These are phyloP conservation scores for Theretra japonica DNA, from an alignment of 2,888 invertebrate genomes.

Conservation along the genomic window DNA sequence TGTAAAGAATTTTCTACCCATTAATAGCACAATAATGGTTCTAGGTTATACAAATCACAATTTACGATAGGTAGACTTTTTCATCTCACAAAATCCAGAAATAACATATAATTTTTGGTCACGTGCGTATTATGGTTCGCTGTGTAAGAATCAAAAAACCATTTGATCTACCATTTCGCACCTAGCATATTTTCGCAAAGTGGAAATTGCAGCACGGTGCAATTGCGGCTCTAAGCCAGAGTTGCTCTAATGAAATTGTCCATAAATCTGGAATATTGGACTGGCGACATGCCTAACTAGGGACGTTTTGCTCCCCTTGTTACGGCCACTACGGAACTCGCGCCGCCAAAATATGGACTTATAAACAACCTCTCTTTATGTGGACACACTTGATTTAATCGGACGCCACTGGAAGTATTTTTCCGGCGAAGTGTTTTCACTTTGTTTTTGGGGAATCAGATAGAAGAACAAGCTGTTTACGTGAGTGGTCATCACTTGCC, in stretches of 20 bases:
- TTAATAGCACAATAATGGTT: too few relatives aligned
- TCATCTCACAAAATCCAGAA: too few relatives aligned
- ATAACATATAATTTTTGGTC: too few relatives aligned
- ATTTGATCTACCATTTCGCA: neutral
- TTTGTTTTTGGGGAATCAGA: conserved; percentile 1
- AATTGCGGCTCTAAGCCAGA: conserved; percentile 38
- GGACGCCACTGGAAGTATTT: neutral
- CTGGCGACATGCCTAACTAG: conserved; percentile 52
- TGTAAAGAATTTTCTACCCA: too few relatives aligned
- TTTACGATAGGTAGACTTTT: too few relatives aligned
- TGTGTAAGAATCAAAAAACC: too few relatives aligned
- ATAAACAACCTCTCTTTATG: conserved; percentile 21
- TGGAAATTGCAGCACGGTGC: conserved; percentile 36
- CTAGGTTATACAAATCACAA: too few relatives aligned
- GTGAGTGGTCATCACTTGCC: too few relatives aligned
- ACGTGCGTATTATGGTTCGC: too few relatives aligned
- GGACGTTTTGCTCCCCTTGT: conserved; percentile 27
- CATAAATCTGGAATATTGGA: conserved; percentile 63
- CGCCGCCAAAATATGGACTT: conserved; percentile 22
- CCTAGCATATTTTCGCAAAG: neutral
- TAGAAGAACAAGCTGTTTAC: too few relatives aligned
- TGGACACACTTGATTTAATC: conserved; percentile 11
- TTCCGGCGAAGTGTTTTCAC: neutral
- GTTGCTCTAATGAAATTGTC: conserved; percentile 61
- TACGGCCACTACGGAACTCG: conserved; percentile 17